Evolutionary conservation across 2,888 invertebrate genomes (phyloP), one percentile per base, ranked within the genome.

Genomic region (Choristoneura rosaceana): DNA sequence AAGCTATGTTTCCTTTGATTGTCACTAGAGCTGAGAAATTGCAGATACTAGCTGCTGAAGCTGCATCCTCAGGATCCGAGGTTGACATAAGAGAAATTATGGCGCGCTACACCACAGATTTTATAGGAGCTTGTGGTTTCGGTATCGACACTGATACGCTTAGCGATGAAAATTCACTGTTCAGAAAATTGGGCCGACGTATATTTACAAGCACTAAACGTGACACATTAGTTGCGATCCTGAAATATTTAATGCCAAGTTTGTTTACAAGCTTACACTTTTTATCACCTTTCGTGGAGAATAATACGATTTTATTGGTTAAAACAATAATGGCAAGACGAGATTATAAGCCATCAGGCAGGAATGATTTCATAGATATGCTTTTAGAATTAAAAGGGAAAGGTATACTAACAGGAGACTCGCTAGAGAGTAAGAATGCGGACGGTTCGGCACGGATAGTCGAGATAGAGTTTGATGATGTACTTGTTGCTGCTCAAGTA

Each of bases 311-410:
- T 14, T 10, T 50, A 8, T 61, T 76, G 14, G 73, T 77, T 5
- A 69, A 69, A 43, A 63, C 15, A 10, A 65, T 77, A 58, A 58
- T 76, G 33, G 70, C 68, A 55, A 59, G 71, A 17, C 71, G 77
- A 45, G 69, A 74, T n/a, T 55, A 71, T 34, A 74, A 74, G 43
- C 25, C 73, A 4, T 69, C 70, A 2, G 73, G 73, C 12, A 74
- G 73, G 12, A 75, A 75, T 45, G 77, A 79, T 68, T 79, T 76
- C 47, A 74, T 78, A 8, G 77, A 79, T 47, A 15, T 77, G 7
- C 61, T 79, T 25, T 55, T 79, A n/a, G 75, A 76, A 33, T 55
- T 77, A 9, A 74, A 75, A 61, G 50, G 71, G 14, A 61, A 67
- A n/a, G 74, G 76, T 33, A 69, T 52, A 15, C 75, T 79, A 4